Conservation (phyloP, 2,888 invertebrate genomes). For the Cryptophagus acutangulus region DNA sequence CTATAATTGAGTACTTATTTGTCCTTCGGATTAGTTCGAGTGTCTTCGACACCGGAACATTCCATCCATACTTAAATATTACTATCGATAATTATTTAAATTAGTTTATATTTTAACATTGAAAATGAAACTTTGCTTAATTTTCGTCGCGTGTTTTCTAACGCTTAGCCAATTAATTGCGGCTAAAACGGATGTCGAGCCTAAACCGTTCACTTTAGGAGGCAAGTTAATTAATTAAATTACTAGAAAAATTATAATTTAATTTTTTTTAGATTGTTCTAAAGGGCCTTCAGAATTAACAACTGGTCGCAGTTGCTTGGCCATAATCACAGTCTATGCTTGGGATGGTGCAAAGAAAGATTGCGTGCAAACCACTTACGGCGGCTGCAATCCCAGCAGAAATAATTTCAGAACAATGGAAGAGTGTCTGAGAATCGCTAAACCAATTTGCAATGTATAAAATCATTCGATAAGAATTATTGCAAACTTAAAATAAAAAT, state of each 20-base stretch:
- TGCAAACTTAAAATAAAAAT: too few species aligned
- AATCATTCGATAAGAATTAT: too few species aligned
- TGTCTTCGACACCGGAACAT: too few species aligned
- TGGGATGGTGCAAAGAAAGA: neutral
- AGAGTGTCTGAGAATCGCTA: neutral
- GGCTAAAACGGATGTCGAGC: too few species aligned
- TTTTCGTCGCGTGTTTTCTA: too few species aligned
- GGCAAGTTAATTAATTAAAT: neutral
- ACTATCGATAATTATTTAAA: too few species aligned
- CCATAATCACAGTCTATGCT: neutral
- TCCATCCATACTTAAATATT: too few species aligned
- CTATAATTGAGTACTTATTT: too few species aligned
- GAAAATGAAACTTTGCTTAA: too few species aligned
- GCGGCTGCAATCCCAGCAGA: neutral
- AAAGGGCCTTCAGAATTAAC: neutral
- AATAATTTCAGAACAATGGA: constrained; percentile 4
- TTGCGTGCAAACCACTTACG: neutral
- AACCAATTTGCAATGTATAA: constrained; percentile 2
- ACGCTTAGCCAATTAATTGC: too few species aligned
- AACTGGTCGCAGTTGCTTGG: neutral
- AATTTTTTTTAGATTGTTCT: neutral
- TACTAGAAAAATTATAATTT: neutral
- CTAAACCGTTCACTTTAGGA: neutral
- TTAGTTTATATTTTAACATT: too few species aligned
- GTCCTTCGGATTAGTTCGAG: too few species aligned